Conservation (phyloP, 2,888 invertebrate genomes). For the Xylocampa areola region DNA sequence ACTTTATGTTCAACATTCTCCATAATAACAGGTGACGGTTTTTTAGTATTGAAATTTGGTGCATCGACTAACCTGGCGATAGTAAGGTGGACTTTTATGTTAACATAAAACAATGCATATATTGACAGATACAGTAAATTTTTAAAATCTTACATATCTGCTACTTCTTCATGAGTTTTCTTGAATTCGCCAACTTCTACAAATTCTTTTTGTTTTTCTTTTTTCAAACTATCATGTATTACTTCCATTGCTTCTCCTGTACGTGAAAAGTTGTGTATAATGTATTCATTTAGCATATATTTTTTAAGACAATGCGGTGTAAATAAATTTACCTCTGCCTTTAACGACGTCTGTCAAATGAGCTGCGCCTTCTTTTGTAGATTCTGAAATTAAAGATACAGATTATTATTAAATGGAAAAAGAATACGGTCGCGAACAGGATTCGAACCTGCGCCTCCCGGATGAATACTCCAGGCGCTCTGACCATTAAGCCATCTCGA, state of each 20-base stretch:
- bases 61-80: slow-evolving; percentile 65
- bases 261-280: background rate
- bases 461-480: no score
- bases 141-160: slow-evolving; percentile 64
- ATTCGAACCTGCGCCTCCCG: no score
- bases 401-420: background rate
- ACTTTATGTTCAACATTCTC: slow-evolving; percentile 65
- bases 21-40: slow-evolving; percentile 62
- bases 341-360: slow-evolving; percentile 70
- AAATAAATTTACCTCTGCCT: slow-evolving; percentile 69
- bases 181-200: slow-evolving; percentile 68
- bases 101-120: no score
- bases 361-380: slow-evolving; percentile 71
- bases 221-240: slow-evolving; percentile 66
- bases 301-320: background rate
- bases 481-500: no score
- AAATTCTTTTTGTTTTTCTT: slow-evolving; percentile 67
- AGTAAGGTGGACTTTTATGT: no score
- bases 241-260: slow-evolving; percentile 72
- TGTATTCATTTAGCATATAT: no score
- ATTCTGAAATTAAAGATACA: slow-evolving; percentile 56
- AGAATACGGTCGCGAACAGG: no score
- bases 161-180: slow-evolving; percentile 65
- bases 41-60: slow-evolving; percentile 62
- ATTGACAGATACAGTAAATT: background rate